Conservation (phyloP, 1,140 invertebrate genomes). For the Sinella curviseta region DNA sequence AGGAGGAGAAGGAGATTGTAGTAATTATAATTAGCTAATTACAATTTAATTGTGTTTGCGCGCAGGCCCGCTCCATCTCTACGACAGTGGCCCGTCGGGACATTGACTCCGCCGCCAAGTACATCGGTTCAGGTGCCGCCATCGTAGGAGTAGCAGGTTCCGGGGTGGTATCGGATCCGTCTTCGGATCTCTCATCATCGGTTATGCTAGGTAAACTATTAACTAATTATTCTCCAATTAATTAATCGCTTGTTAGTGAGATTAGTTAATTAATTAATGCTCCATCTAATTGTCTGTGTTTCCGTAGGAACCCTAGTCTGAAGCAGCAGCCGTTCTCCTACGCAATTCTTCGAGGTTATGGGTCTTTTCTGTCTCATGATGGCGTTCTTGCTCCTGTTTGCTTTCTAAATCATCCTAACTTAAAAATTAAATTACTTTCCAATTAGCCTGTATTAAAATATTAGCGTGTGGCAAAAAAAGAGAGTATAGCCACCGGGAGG, state of each 20-base stretch:
- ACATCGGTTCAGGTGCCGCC: constrained; percentile 99
- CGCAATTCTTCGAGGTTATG: constrained; percentile 99
- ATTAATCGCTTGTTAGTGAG: background rate
- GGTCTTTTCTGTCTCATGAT: constrained; percentile 99
- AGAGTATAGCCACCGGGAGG: too few relatives aligned
- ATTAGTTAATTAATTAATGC: background rate
- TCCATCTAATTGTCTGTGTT: constrained; percentile 7
- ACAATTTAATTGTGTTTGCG: background rate
- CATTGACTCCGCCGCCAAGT: constrained; percentile 99
- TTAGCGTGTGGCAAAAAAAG: too few relatives aligned
- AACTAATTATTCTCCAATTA: background rate
- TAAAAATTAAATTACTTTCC: too few relatives aligned
- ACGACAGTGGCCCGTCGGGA: constrained; percentile 87
- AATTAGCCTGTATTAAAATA: too few relatives aligned
- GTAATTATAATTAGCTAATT: constrained; percentile 12
- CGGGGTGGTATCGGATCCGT: constrained; percentile 98
- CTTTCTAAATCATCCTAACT: constrained; percentile 78
- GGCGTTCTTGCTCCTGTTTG: constrained; percentile 98
- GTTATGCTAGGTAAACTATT: constrained; percentile 76
- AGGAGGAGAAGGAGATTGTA: too few relatives aligned
- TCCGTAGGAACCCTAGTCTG: constrained; percentile 81
- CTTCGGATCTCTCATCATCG: constrained; percentile 98
- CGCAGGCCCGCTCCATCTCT: constrained; percentile 72
- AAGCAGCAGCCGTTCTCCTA: constrained; percentile 99
- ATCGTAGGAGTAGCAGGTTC: constrained; percentile 99